phyloP scores from a whole-genome alignment of 2,113 vertebrate species.

The Xiphophorus maculatus region DNA sequence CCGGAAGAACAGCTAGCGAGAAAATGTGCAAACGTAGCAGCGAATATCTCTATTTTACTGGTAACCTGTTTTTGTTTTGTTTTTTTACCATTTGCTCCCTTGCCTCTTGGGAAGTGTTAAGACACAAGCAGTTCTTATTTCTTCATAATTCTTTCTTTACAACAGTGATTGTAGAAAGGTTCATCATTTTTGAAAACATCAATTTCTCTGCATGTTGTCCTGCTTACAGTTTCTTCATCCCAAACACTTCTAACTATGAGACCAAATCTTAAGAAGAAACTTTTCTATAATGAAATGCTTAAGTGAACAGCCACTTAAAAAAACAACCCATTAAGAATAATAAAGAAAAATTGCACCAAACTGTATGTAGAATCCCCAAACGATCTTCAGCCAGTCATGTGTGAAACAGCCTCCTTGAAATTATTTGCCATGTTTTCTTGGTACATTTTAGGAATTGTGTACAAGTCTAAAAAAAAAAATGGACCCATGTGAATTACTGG shows the following conservation, averaged over 20 bases:
- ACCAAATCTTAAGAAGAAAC: neutral
- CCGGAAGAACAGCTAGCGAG: neutral
- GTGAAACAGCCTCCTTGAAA: neutral
- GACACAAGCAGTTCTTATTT: neutral
- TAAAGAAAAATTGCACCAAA: neutral
- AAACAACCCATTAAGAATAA: neutral
- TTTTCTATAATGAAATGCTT: neutral
- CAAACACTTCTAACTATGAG: neutral
- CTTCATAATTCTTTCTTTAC: neutral
- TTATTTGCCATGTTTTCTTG: slow-evolving; percentile 23
- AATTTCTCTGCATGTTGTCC: neutral
- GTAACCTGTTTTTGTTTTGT: neutral
- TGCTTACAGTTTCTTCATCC: neutral
- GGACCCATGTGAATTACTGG: slow-evolving; percentile 6
- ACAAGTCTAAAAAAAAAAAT: slow-evolving; percentile 1
- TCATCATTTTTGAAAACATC: neutral
- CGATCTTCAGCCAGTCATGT: neutral
- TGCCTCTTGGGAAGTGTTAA: neutral
- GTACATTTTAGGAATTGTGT: slow-evolving; percentile 23
- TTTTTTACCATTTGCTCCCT: neutral
- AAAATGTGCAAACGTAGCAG: neutral
- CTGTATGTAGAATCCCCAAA: neutral
- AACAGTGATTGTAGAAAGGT: neutral
- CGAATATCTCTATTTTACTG: neutral
- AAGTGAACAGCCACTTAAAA: neutral